Conservation (phyloP, 1,140 invertebrate genomes). For the Diabrotica undecimpunctata region DNA sequence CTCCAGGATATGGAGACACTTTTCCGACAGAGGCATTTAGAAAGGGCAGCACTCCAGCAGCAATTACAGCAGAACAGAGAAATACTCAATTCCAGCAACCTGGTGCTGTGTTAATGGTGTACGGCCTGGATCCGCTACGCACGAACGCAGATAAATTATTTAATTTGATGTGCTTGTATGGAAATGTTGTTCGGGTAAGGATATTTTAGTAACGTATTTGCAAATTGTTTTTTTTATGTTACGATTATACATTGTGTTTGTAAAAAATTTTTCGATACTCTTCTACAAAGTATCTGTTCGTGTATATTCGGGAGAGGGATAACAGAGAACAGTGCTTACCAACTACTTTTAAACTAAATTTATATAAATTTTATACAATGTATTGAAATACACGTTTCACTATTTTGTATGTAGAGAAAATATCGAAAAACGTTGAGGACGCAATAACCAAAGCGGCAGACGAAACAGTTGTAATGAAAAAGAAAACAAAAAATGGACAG, state of each 20-base stretch:
- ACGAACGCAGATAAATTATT: constrained; percentile 97
- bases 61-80: constrained; percentile 38
- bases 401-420: too few species aligned
- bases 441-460: too few species aligned
- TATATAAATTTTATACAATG: too few species aligned
- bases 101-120: constrained; percentile 95
- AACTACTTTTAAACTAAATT: too few species aligned
- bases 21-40: constrained; percentile 39
- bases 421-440: too few species aligned
- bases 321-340: too few species aligned
- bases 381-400: too few species aligned
- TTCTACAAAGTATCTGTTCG: too few species aligned
- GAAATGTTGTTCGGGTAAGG: constrained; percentile 93
- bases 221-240: neutral
- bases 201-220: neutral
- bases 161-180: constrained; percentile 97
- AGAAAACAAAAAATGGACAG: too few species aligned
- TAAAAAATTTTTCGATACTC: neutral
- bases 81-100: constrained; percentile 56
- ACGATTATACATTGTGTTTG: neutral
- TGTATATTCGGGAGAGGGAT: too few species aligned
- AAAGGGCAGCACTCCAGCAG: constrained; percentile 36
- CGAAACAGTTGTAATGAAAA: too few species aligned
- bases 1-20: constrained; percentile 22
- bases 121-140: constrained; percentile 88